These are phyloP conservation scores for Corbicula japonica DNA, from an alignment of 2,888 invertebrate species.

Conservation along the genomic window DNA sequence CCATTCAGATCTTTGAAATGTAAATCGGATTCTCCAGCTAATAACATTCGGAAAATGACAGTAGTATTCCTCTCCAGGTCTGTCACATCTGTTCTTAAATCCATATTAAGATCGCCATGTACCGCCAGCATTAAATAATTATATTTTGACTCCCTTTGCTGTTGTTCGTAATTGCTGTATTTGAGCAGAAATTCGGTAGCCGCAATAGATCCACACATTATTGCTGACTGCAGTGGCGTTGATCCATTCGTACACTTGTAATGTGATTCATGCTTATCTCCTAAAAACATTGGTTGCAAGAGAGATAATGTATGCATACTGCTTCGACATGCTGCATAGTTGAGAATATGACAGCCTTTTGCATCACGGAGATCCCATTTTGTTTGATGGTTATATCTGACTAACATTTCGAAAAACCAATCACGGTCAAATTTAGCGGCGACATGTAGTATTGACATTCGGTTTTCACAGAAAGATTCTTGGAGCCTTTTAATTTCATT, in stretches of 20 bases:
- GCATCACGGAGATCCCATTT: neutral
- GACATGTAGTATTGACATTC: neutral
- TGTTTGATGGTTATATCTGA: neutral
- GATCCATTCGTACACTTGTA: constrained; percentile 1
- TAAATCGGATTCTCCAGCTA: neutral
- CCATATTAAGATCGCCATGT: neutral
- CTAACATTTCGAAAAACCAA: neutral
- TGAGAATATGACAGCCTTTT: neutral
- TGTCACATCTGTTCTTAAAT: neutral
- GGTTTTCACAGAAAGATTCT: neutral
- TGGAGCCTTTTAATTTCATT: neutral
- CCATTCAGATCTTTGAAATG: neutral
- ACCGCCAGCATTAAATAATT: neutral
- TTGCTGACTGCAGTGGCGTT: neutral
- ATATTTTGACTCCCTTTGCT: neutral
- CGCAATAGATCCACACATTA: constrained; percentile 1
- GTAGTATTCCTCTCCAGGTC: constrained; percentile 2
- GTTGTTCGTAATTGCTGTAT: neutral
- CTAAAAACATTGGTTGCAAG: neutral
- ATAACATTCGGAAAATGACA: neutral
- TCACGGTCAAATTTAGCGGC: neutral
- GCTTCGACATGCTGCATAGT: constrained; percentile 6
- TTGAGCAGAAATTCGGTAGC: constrained; percentile 1
- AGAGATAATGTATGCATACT: neutral
- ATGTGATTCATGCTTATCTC: too few relatives aligned